These are phyloP conservation scores for Scelioninae gen. 1 DNA, from an alignment of 2,888 invertebrate genomes.

Conservation along the genomic window DNA sequence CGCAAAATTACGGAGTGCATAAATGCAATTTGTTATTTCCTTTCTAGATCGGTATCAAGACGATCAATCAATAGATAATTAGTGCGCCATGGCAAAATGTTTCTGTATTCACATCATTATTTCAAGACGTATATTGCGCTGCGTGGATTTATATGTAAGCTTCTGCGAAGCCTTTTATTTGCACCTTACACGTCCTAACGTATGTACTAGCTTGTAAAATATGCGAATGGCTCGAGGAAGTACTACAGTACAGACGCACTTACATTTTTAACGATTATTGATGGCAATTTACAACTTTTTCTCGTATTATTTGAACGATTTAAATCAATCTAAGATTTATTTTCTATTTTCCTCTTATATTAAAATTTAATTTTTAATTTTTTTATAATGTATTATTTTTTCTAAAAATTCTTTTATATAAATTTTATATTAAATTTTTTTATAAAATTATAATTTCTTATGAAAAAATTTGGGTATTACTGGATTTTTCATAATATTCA, in stretches of 20 bases:
- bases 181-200: constrained; percentile 49
- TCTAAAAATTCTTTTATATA: too few species aligned
- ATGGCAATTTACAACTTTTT: constrained; percentile 8
- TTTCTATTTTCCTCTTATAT: too few species aligned
- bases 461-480: too few species aligned
- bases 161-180: constrained; percentile 60
- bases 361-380: too few species aligned
- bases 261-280: constrained; percentile 25
- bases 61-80: constrained; percentile 61
- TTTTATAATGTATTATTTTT: too few species aligned
- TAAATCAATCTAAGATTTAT: too few species aligned
- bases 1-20: constrained; percentile 34
- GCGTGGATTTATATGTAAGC: constrained; percentile 39
- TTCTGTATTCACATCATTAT: constrained; percentile 57
- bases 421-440: too few species aligned
- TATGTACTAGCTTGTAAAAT: constrained; percentile 50
- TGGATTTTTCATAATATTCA: too few species aligned
- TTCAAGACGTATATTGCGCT: constrained; percentile 40
- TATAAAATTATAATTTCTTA: too few species aligned
- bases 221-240: constrained; percentile 46
- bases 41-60: constrained; percentile 44
- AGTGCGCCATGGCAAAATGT: constrained; percentile 51
- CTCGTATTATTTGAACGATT: neutral
- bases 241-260: constrained; percentile 6
- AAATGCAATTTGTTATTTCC: constrained; percentile 54